Evolutionary conservation across 2,797 vertebrate species (phyloP).

Genomic region (Sebastes steindachneri): DNA sequence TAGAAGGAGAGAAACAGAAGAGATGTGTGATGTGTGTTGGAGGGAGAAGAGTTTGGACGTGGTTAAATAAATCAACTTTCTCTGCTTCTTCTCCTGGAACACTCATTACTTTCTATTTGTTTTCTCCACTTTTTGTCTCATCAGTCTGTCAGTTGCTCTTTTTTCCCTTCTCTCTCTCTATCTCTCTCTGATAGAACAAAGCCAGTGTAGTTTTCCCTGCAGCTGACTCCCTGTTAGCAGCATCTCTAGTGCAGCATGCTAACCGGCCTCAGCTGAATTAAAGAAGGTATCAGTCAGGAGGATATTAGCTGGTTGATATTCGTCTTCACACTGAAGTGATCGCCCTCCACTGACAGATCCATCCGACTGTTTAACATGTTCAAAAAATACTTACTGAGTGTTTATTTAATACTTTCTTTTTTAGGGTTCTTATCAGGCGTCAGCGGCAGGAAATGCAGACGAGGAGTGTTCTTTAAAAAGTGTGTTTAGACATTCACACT

Average conservation of each 20-base stretch:
- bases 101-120: slow-evolving; percentile 10
- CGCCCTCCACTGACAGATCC: slow-evolving; percentile 18
- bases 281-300: slow-evolving; percentile 3
- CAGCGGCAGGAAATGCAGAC: background rate
- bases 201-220: background rate
- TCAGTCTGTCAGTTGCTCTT: background rate
- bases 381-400: slow-evolving; percentile 27
- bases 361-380: slow-evolving; percentile 13
- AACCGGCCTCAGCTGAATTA: slow-evolving; percentile 2
- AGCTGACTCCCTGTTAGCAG: background rate
- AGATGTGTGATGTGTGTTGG: background rate
- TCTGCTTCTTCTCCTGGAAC: slow-evolving; percentile 3
- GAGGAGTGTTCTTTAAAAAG: background rate
- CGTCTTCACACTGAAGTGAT: slow-evolving; percentile 12
- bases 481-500: slow-evolving; percentile 15
- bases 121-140: slow-evolving; percentile 7
- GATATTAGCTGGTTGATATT: slow-evolving; percentile 29
- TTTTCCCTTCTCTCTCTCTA: background rate
- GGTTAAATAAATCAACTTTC: background rate
- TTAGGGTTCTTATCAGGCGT: slow-evolving; percentile 28
- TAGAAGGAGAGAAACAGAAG: background rate
- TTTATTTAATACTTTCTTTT: slow-evolving; percentile 12
- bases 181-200: slow-evolving; percentile 4
- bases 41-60: background rate
- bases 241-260: background rate